A percentile compares a stretch with the other conserved stretches of the same genome.
phyloP scores from a whole-genome alignment of 2,888 invertebrate species.

The Dicycla oo region DNA sequence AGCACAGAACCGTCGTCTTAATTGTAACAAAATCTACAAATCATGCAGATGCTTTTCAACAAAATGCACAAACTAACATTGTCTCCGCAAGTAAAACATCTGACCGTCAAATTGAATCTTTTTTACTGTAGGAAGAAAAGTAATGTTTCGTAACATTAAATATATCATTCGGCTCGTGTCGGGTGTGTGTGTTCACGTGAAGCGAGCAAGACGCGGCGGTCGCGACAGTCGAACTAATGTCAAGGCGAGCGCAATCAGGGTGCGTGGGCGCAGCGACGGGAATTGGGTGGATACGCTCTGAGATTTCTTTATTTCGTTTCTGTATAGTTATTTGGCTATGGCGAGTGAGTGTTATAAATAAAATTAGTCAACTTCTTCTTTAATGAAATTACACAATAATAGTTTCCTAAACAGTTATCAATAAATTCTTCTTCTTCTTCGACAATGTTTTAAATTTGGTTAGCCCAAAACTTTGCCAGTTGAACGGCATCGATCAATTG shows the following conservation, averaged over 20 bases:
- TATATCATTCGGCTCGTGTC: conserved; percentile 67
- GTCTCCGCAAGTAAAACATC: conserved; percentile 38
- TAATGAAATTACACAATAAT: background rate
- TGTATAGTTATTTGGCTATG: background rate
- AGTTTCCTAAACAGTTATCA: too few relatives aligned
- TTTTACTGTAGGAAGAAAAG: conserved; percentile 62
- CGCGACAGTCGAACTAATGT: conserved; percentile 89
- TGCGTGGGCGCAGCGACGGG: conserved; percentile 81
- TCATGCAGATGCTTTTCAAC: conserved; percentile 1
- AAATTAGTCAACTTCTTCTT: background rate
- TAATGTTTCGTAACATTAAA: conserved; percentile 67
- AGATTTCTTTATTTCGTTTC: conserved; percentile 10
- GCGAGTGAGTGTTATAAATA: background rate
- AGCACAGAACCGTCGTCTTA: background rate
- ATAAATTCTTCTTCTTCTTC: too few relatives aligned
- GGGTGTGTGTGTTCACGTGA: conserved; percentile 68
- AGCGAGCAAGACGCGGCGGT: conserved; percentile 71
- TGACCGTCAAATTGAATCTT: conserved; percentile 57
- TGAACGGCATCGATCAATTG: too few relatives aligned
- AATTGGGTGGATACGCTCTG: conserved; percentile 73
- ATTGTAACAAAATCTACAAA: conserved; percentile 1
- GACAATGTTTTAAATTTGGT: too few relatives aligned
- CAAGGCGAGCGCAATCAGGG: conserved; percentile 88
- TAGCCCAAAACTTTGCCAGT: too few relatives aligned
- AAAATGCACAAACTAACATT: conserved; percentile 19